Evolutionary conservation across 64 coral and sea anemone species (phyloP).

Genomic region (Montipora efflorescens): DNA sequence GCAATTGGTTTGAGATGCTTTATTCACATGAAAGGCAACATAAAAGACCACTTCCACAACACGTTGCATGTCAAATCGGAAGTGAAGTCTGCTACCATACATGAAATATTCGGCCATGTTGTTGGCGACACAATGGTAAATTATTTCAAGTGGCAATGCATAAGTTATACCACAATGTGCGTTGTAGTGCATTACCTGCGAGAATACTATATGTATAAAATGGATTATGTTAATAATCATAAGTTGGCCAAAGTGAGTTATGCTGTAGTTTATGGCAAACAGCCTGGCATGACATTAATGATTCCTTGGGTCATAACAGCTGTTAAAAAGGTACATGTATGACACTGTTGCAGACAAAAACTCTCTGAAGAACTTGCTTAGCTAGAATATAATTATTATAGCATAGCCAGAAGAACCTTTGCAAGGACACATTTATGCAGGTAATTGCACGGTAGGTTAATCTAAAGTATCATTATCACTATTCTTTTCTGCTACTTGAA

Average conservation of each 20-base stretch:
- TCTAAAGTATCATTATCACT: background rate
- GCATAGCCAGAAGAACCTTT: background rate
- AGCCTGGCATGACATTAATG: background rate
- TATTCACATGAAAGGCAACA: constrained; percentile 35
- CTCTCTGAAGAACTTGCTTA: background rate
- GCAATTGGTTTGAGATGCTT: constrained; percentile 46
- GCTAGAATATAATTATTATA: background rate
- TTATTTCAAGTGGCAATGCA: background rate
- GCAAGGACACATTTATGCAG: background rate
- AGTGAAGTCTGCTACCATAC: constrained; percentile 3
- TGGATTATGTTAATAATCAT: background rate
- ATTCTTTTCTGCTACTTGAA: background rate
- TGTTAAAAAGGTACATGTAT: background rate
- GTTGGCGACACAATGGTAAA: constrained; percentile 42
- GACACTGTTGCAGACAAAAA: background rate
- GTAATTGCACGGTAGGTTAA: background rate
- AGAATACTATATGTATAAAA: background rate
- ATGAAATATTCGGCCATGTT: too few species aligned
- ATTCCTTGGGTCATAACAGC: background rate
- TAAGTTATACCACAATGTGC: background rate
- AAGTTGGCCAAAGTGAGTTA: background rate
- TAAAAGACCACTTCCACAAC: constrained; percentile 21
- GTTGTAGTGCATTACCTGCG: background rate
- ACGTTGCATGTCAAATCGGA: constrained; percentile 33
- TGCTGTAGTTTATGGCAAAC: background rate